Evolutionary conservation across 2,888 invertebrate genomes (phyloP).

Genomic region (Ormia ochracea): DNA sequence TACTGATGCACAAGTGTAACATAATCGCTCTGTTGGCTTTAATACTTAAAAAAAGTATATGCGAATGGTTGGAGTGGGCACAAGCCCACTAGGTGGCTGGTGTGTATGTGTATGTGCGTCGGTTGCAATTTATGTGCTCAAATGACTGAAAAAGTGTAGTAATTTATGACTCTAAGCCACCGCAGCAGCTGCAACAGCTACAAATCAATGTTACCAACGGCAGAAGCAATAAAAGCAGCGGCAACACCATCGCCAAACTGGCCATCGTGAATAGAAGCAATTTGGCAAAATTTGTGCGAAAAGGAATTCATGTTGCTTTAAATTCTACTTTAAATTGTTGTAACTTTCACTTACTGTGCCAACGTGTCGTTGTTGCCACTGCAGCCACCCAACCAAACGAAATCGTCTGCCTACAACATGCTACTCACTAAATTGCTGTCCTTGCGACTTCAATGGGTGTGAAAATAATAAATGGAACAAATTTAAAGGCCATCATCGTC

Average conservation of each 20-base stretch:
- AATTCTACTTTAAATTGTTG: background rate
- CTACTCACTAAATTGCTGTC: conserved; percentile 15
- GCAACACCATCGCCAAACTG: conserved; percentile 3
- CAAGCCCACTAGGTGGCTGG: background rate
- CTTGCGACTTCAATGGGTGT: conserved; percentile 25
- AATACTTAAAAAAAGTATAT: conserved; percentile 31
- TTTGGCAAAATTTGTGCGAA: conserved; percentile 55
- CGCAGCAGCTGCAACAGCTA: conserved; percentile 50
- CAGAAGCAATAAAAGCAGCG: conserved; percentile 2
- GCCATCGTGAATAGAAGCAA: conserved; percentile 33
- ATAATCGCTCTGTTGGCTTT: conserved; percentile 1
- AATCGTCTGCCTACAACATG: conserved; percentile 20
- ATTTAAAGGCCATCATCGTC: conserved; percentile 29
- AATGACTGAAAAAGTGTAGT: conserved; percentile 75
- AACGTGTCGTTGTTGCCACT: conserved; percentile 7
- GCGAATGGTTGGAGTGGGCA: background rate
- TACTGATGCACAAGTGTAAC: background rate
- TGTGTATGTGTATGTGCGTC: conserved; percentile 2
- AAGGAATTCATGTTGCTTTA: conserved; percentile 1
- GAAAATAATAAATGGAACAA: conserved; percentile 51
- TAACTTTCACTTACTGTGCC: conserved; percentile 49
- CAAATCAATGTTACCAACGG: conserved; percentile 30
- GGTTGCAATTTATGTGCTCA: conserved; percentile 65
- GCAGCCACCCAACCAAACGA: background rate
- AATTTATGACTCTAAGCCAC: conserved; percentile 71